Base-by-base conservation (phyloP, 2,888 invertebrate genomes). In the Eurytoma adleriae region DNA sequence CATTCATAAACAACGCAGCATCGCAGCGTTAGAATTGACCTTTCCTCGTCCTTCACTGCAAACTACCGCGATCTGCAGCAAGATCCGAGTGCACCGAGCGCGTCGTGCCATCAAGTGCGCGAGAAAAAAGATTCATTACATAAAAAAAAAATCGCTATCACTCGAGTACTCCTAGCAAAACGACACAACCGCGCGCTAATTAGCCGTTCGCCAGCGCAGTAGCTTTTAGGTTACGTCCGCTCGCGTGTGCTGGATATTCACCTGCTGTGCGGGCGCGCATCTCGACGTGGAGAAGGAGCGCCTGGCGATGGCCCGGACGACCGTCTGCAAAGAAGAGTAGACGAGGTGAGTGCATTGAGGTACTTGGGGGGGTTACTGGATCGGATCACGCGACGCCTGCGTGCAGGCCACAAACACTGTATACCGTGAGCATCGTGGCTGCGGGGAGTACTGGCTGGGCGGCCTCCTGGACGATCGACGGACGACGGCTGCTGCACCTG, bases 221-320 rank as follows among this genome's bases (percentile, higher is more conserved):
- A 18, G 5, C 14, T 54, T 52, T 13, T 54, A 82, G 83, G 83
- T 82, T 83, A 83, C 69, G 82, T 80, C 71, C 64, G n/a, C 18
- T 12, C 52, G n/a, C 14, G 64, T 10, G 24, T 14, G 13, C 12
- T 18, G 0, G 16, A 12, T 5, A 24, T 12, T 85, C 81, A 91
- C 90, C 88, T 90, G 89, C 86, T 90, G 90, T 72, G 89, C 90
- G 3, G 88, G 85, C 54, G 85, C 85, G 85, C 89, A 90, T 90
- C 86, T 89, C 76, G 90, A 88, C 40, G 90, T 90, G 64, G 90
- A 90, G 79, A 90, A 90, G 56, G 89, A 87, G 30, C 90, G 90
- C 76, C 87, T 88, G 27, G 83, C 85, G 62, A 88, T 83, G 79
- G 85, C 86, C 76, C 86, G 87, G 64, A 86, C 85, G 14, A 87